phyloP scores from a whole-genome alignment of 2,797 vertebrate genomes.

The Lates japonicus region DNA sequence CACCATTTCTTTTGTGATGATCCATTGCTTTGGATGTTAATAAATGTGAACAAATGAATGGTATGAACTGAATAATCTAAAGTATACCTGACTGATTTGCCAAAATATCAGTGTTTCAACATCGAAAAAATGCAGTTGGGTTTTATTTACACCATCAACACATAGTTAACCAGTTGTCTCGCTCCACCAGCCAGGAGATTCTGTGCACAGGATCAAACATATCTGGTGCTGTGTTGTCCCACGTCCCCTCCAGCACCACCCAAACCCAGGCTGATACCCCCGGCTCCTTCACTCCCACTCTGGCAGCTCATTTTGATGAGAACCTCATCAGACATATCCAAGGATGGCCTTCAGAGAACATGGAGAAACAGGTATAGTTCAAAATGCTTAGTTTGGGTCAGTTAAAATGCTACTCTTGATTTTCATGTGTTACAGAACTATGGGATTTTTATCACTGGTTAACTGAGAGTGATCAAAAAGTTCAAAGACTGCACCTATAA shows the following conservation, averaged over 20 bases:
- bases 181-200: conserved; percentile 91
- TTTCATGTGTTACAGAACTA: too few species aligned
- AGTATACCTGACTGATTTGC: neutral
- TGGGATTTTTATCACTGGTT: neutral
- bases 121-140: neutral
- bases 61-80: neutral
- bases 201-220: conserved; percentile 90
- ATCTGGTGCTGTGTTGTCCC: conserved; percentile 79
- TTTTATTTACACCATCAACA: neutral
- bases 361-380: conserved; percentile 93
- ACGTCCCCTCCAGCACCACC: conserved; percentile 49
- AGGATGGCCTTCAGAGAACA: too few species aligned
- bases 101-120: neutral
- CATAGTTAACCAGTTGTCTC: conserved; percentile 4
- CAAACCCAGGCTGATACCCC: conserved; percentile 85
- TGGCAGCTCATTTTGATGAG: conserved; percentile 98
- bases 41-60: neutral
- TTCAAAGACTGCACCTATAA: too few species aligned
- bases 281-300: conserved; percentile 93
- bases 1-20: neutral
- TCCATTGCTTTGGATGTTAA: neutral
- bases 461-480: too few species aligned
- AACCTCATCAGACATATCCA: conserved; percentile 98
- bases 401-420: neutral
- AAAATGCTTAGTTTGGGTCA: neutral